These are phyloP conservation scores for zebrafish (Danio rerio) DNA, from an alignment of 2,113 vertebrate species.

Conservation along the genomic window DNA sequence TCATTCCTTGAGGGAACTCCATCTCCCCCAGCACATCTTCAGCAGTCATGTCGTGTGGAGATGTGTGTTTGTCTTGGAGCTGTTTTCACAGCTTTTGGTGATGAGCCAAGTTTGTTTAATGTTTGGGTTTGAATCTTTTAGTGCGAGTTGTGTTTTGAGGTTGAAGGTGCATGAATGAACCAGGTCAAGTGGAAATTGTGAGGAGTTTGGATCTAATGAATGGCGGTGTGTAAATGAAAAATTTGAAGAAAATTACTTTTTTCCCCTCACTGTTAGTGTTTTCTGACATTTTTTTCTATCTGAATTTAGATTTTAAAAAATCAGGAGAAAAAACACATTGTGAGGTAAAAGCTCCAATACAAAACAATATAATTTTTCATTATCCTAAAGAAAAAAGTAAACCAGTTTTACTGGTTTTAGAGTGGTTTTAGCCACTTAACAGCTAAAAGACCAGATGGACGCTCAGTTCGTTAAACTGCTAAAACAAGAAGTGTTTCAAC, in stretches of 20 bases:
- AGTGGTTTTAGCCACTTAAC: no score
- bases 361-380: no score
- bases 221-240: neutral
- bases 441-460: no score
- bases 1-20: constrained; percentile 54
- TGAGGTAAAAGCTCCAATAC: no score
- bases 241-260: no score
- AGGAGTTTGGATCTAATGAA: neutral
- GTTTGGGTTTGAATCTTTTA: neutral
- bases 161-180: neutral
- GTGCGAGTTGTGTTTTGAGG: neutral
- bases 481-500: neutral
- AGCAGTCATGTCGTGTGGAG: constrained; percentile 35
- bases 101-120: neutral
- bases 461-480: no score
- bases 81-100: neutral
- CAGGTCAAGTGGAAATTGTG: neutral
- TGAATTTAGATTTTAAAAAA: no score
- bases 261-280: no score
- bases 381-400: no score
- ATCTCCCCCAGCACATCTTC: constrained; percentile 61
- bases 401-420: no score
- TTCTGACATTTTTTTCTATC: no score
- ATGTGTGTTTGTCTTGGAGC: constrained; percentile 3
- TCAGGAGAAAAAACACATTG: no score